Evolutionary conservation across 2,113 vertebrate genomes (phyloP).

Genomic region (Oplegnathus fasciatus): DNA sequence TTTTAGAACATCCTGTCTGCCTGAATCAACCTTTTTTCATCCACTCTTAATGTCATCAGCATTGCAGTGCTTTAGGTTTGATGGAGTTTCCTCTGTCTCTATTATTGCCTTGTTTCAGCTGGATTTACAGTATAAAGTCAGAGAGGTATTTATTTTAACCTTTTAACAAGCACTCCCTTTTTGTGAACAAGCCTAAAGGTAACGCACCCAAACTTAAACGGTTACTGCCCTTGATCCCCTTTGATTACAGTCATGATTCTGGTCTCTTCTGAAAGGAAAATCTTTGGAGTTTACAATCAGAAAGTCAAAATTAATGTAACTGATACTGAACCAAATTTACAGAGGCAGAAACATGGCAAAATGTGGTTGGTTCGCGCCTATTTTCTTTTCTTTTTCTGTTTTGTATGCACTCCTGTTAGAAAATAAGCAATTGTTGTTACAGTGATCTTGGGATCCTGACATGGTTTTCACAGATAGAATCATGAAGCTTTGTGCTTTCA

Average conservation of each 20-base stretch:
- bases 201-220: background rate
- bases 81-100: background rate
- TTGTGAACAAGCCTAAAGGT: background rate
- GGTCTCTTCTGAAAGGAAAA: background rate
- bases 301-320: background rate
- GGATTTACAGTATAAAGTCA: background rate
- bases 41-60: background rate
- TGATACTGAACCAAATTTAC: background rate
- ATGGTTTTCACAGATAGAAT: background rate
- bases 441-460: background rate
- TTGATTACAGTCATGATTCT: background rate
- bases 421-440: background rate
- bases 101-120: background rate
- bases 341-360: background rate
- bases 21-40: constrained; percentile 35
- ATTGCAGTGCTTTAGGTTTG: constrained; percentile 1
- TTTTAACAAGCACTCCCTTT: background rate
- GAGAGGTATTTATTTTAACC: background rate
- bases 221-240: background rate
- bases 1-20: constrained; percentile 32
- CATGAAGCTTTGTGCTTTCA: background rate
- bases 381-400: background rate
- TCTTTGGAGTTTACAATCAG: background rate
- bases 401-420: background rate
- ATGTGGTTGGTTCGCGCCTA: background rate